Conservation (phyloP, 2,113 vertebrate genomes). For the Embiotoca jacksoni region DNA sequence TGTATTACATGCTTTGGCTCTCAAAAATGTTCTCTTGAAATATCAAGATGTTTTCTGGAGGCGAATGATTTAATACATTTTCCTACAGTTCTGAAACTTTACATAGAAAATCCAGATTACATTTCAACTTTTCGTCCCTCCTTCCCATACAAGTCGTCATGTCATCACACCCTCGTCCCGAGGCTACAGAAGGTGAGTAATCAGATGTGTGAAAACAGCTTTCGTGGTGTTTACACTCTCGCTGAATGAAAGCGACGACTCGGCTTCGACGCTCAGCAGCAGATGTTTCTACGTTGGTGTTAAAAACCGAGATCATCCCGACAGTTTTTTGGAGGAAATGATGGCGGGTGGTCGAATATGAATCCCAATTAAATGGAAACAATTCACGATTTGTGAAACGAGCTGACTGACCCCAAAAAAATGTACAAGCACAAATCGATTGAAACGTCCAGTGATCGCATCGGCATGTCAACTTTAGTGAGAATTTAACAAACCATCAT, state of each 20-base stretch:
- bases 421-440: too few species aligned
- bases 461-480: too few species aligned
- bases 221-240: neutral
- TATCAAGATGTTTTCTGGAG: too few species aligned
- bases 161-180: constrained; percentile 8
- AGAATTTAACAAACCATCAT: too few species aligned
- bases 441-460: too few species aligned
- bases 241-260: neutral
- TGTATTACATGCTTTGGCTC: too few species aligned
- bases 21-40: too few species aligned
- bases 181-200: constrained; percentile 8
- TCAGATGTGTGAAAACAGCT: neutral
- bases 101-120: neutral
- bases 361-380: too few species aligned
- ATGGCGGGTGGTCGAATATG: neutral
- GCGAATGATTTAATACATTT: too few species aligned
- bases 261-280: neutral
- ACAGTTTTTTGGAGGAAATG: neutral
- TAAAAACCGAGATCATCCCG: neutral
- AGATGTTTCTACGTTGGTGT: neutral
- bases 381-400: too few species aligned
- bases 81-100: too few species aligned
- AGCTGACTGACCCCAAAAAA: too few species aligned
- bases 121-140: neutral
- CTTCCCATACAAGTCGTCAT: neutral